Evolutionary conservation across 2,113 vertebrate genomes (phyloP), one percentile per base, ranked within the genome.

Genomic region (Leptocoma aspasia): DNA sequence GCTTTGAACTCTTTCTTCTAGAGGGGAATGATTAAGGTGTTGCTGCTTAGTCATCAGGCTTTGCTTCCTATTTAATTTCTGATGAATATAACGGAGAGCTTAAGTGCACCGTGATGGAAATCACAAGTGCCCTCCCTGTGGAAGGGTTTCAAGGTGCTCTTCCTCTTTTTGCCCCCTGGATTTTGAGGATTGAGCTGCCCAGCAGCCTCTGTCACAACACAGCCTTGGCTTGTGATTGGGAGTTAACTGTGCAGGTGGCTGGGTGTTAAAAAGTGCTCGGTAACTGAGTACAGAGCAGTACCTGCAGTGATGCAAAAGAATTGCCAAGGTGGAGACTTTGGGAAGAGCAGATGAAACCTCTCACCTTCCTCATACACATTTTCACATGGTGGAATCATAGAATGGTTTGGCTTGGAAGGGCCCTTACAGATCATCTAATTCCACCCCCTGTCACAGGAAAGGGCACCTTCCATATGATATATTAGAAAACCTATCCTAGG

Each of bases 11-110:
- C 76, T 15, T 45, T 53, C 89, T 96, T 85, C 64, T 83, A n/a
- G 65, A 91, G 60, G 50, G 47, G 42, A 49, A 35, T 44, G 78
- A 70, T 57, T 37, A 64, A 80, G 65, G 60, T 64, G 83, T 15
- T 90, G 52, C 64, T 18, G 76, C 92, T 86, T 79, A 68, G 53
- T 94, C 82, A 86, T 78, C 79, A 94, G 33, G 47, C 53, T 96
- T 72, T 79, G 50, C 60, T 86, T 94, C 72, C 68, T 56, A 6
- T 72, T 88, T 94, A 53, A 63, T 64, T 66, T 37, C 44, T 37
- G 94, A 75, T 73, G 69, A 80, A 35, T 35, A 4, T 42, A 42
- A 64, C 3, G 0, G 44, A 75, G 33, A 81, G 26, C 11, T 73
- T 6, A 26, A 42, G 30, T 22, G 61, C 14, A 0, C 0, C 0